These are phyloP conservation scores for Lasioglossum oenotherae DNA, from an alignment of 2,888 invertebrate species.

Conservation along the genomic window DNA sequence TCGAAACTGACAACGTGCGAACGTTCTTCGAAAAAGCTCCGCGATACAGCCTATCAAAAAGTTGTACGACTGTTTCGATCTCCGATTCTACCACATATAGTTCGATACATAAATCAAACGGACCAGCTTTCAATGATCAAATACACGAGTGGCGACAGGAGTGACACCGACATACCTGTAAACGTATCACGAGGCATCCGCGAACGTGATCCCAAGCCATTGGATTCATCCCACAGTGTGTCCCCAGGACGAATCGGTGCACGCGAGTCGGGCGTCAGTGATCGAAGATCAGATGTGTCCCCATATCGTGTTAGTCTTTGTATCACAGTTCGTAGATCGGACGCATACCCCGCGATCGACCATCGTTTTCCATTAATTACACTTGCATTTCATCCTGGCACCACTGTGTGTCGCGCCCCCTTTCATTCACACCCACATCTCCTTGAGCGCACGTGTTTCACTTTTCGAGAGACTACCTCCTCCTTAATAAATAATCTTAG, in stretches of 20 bases:
- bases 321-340: conserved; percentile 68
- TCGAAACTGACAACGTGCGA: too few species aligned
- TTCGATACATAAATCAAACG: not conserved
- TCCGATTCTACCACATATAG: not conserved
- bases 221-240: conserved; percentile 47
- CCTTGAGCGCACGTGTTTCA: conserved; percentile 67
- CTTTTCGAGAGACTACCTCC: conserved; percentile 41
- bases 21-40: not conserved
- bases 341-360: conserved; percentile 62
- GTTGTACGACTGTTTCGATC: not conserved
- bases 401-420: conserved; percentile 60
- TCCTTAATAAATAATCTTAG: conserved; percentile 66
- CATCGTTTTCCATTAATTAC: conserved; percentile 66
- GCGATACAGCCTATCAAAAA: not conserved
- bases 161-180: conserved; percentile 44
- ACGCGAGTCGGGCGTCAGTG: conserved; percentile 52
- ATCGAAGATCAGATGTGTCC: conserved; percentile 40
- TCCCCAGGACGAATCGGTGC: conserved; percentile 23
- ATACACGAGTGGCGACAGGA: not conserved
- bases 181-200: conserved; percentile 52
- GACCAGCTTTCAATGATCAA: not conserved
- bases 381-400: conserved; percentile 59
- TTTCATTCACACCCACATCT: conserved; percentile 64
- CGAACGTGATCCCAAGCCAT: conserved; percentile 34
- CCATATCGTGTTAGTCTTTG: conserved; percentile 42